phyloP scores from a whole-genome alignment of 1,140 invertebrate genomes.

The Drosophila nebulosa region DNA sequence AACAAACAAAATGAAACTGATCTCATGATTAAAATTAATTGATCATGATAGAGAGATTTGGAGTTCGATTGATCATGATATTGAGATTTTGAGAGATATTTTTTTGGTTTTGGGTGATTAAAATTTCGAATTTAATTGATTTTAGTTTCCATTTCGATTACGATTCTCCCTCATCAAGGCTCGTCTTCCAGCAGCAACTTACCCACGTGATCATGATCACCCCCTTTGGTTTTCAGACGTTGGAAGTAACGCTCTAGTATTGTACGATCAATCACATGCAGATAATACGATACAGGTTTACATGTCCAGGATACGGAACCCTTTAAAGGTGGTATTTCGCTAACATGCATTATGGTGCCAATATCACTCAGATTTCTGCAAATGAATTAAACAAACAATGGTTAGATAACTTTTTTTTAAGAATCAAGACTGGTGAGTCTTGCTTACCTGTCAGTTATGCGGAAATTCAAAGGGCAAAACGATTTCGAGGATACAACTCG shows the following conservation, averaged over 20 bases:
- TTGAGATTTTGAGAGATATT: neutral
- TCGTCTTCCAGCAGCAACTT: conserved; percentile 43
- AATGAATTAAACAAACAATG: conserved; percentile 11
- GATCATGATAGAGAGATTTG: conserved; percentile 11
- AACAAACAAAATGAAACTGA: conserved; percentile 1
- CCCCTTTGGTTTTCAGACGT: conserved; percentile 92
- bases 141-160: too few relatives aligned
- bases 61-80: conserved; percentile 24
- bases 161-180: too few relatives aligned
- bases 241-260: conserved; percentile 98
- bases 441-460: conserved; percentile 95
- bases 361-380: conserved; percentile 90
- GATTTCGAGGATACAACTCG: conserved; percentile 99
- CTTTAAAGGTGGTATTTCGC: conserved; percentile 95
- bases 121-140: neutral
- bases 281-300: conserved; percentile 98
- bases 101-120: neutral
- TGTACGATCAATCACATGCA: conserved; percentile 97
- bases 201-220: conserved; percentile 82
- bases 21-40: conserved; percentile 8
- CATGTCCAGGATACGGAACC: conserved; percentile 99
- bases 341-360: conserved; percentile 99
- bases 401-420: neutral
- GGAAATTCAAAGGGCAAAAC: conserved; percentile 98
- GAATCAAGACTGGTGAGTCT: too few relatives aligned